Evolutionary conservation across 2,888 invertebrate genomes (phyloP).

Genomic region (Eilema depressum): DNA sequence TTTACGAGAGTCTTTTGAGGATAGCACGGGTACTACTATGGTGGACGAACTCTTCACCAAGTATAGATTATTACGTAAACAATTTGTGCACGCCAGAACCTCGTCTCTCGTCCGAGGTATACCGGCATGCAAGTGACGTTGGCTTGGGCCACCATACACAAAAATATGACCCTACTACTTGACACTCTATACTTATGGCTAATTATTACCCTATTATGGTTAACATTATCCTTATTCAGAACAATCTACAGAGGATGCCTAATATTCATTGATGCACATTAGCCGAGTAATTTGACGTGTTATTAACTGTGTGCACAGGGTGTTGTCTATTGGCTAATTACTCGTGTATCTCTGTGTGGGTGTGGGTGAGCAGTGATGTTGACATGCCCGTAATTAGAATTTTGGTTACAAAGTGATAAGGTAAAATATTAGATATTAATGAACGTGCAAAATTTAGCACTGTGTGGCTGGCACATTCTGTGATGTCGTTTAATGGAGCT

Average conservation of each 20-base stretch:
- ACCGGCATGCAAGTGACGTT: too few species aligned
- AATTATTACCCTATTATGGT: not conserved
- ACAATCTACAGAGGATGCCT: not conserved
- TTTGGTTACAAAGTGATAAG: not conserved
- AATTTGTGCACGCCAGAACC: too few species aligned
- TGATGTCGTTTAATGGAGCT: not conserved
- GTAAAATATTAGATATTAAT: not conserved
- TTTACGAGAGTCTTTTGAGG: too few species aligned
- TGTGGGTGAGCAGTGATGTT: conserved; percentile 14
- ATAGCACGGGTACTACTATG: too few species aligned
- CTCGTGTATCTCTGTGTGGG: conserved; percentile 4
- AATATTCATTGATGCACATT: conserved; percentile 11
- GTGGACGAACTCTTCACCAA: too few species aligned
- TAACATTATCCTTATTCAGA: conserved; percentile 4
- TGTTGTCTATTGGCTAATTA: conserved; percentile 11
- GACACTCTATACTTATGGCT: not conserved
- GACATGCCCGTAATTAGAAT: conserved; percentile 18
- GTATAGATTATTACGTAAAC: too few species aligned
- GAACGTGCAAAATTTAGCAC: not conserved
- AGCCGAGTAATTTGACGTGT: conserved; percentile 17
- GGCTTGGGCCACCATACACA: not conserved
- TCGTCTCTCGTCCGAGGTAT: too few species aligned
- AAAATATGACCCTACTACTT: too few species aligned
- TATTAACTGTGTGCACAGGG: conserved; percentile 14
- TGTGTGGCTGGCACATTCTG: not conserved